Percentiles rank a stretch among this genome's conserved stretches.
phyloP scores from a whole-genome alignment of 2,797 vertebrate species.

The Mormyrops attenuatus region DNA sequence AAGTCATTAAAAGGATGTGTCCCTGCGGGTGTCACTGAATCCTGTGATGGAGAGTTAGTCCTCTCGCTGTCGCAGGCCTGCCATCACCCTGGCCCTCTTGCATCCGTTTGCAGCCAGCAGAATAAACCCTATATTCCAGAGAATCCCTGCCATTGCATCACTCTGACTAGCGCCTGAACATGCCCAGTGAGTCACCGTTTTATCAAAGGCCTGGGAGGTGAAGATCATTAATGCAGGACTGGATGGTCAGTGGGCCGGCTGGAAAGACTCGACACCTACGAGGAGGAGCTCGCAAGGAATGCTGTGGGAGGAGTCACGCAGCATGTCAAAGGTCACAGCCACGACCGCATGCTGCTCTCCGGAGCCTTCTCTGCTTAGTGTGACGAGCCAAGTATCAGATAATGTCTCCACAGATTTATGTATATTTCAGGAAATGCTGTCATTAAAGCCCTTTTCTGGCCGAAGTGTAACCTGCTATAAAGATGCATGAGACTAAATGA shows the following conservation, averaged over 20 bases:
- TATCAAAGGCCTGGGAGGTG: neutral
- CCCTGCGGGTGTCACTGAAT: constrained; percentile 34
- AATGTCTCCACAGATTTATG: neutral
- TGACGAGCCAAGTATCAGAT: neutral
- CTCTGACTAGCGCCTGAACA: constrained; percentile 39
- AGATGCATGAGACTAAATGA: neutral
- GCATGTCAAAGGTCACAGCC: neutral
- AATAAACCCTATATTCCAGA: constrained; percentile 49
- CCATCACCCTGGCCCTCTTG: constrained; percentile 30
- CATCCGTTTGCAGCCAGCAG: constrained; percentile 31
- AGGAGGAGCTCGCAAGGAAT: neutral
- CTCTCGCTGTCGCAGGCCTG: constrained; percentile 27
- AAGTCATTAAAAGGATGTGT: constrained; percentile 32
- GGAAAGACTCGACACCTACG: neutral
- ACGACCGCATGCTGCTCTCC: neutral
- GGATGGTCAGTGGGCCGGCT: neutral
- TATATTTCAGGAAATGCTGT: neutral
- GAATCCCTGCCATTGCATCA: constrained; percentile 43
- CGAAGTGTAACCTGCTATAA: neutral
- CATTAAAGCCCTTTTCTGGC: neutral
- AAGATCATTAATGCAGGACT: neutral
- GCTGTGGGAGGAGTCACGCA: neutral
- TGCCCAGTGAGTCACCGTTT: constrained; percentile 25
- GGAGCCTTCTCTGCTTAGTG: neutral
- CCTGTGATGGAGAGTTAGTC: constrained; percentile 35